These are phyloP conservation scores for Sylvietta virens DNA, from an alignment of 2,113 vertebrate genomes.

Conservation along the genomic window DNA sequence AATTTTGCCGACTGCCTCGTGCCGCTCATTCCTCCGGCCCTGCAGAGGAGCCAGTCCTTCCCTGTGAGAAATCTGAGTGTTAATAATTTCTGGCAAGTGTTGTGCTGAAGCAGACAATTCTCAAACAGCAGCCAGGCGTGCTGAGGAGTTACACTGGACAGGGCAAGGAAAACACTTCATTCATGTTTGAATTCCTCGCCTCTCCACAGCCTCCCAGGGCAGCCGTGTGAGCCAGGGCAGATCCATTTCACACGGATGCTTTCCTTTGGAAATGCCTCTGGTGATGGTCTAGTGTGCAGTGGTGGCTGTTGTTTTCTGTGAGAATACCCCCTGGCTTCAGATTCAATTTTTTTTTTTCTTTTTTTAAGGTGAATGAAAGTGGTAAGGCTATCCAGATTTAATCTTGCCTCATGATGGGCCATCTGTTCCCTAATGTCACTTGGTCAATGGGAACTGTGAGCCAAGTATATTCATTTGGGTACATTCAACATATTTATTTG, in stretches of 20 bases:
- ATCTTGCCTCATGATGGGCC: rapidly evolving
- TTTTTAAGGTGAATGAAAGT: background rate
- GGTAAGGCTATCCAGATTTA: background rate
- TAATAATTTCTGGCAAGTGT: slow-evolving; percentile 53
- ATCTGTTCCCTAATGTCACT: background rate
- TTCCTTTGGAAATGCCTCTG: background rate
- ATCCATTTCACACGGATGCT: background rate
- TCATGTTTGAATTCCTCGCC: background rate
- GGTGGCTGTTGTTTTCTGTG: background rate
- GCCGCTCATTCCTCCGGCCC: rapidly evolving
- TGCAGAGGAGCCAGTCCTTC: background rate
- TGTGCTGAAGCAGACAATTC: slow-evolving; percentile 30
- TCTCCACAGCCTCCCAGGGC: background rate
- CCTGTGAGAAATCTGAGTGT: background rate
- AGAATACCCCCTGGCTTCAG: background rate
- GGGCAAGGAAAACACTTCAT: background rate
- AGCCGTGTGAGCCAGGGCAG: background rate
- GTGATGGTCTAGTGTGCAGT: rapidly evolving
- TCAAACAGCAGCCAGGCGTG: background rate
- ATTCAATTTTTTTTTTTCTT: background rate
- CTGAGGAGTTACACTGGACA: background rate
- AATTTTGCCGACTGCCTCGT: background rate
- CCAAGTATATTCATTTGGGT: background rate
- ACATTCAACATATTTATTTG: background rate
- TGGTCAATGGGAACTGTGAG: background rate